A percentile compares a stretch with the other conserved stretches of the same genome.
phyloP scores from a whole-genome alignment of 2,113 vertebrate species.

The Passer montanus region DNA sequence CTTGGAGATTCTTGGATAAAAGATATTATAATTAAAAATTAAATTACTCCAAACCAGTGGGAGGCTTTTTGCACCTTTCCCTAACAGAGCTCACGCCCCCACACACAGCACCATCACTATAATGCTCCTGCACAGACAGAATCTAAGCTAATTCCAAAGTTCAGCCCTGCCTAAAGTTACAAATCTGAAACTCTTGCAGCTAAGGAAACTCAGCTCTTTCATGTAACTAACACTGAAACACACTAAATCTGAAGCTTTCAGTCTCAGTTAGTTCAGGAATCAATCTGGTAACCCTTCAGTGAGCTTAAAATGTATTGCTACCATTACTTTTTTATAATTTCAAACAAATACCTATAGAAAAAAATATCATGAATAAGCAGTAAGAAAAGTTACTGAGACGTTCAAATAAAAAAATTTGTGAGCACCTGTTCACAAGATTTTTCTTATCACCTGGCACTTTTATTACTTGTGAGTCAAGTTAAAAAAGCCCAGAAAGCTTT shows the following conservation, averaged over 20 bases:
- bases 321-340: neutral
- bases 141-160: neutral
- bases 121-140: neutral
- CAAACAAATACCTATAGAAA: neutral
- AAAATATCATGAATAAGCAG: neutral
- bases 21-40: neutral
- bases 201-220: neutral
- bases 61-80: neutral
- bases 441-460: neutral
- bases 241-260: neutral
- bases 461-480: neutral
- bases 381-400: neutral
- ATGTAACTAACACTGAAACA: neutral
- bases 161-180: neutral
- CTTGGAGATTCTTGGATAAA: neutral
- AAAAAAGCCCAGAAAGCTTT: neutral
- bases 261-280: neutral
- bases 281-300: neutral
- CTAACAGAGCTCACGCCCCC: neutral
- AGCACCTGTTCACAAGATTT: neutral
- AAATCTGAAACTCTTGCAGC: neutral
- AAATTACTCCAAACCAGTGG: neutral
- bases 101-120: fast-evolving
- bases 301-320: neutral
- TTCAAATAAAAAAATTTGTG: neutral